Evolutionary conservation across 2,113 vertebrate species (phyloP), one percentile per base, ranked within the genome.

Genomic region (Colius striatus): DNA sequence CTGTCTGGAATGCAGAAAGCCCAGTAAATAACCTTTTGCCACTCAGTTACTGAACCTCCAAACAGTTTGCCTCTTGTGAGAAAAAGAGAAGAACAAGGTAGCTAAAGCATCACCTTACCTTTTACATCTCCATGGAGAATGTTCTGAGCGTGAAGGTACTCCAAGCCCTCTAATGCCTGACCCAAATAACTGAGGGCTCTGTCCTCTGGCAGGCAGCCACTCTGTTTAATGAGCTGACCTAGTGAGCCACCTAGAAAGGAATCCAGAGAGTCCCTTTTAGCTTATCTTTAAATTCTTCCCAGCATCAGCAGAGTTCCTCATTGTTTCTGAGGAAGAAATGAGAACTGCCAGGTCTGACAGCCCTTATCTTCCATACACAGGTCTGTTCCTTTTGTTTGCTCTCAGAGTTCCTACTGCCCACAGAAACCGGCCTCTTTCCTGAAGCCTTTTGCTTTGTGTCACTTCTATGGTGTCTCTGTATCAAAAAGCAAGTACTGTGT

Each of bases 101-200:
- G 26, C 34, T 58, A 26, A 72, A 60, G 43, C 8, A 53, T 45
- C 47, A 82, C 34, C 93, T 67, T 96, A 99, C 99, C 99, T 98
- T 99, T 99, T 71, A 99, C 97, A 54, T 99, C 99, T 47, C 99
- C 98, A 57, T 99, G 99, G 14, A 98, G 98, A 90, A 99, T 97
- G 66, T 97, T 98, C 66, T 97, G 98, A 80, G 97, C 98, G 16
- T 98, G 98, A 67, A 99, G 97, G 97, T 99, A 98, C 81, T 99
- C 98, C 88, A 99, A 97, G 3, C 98, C 99, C 53, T 98, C 98
- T 11, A 99, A 87, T 4, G 98, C 98, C 87, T 99, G 99, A 20
- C 96, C 97, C 84, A 98, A 96, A 96, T 99, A 99, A 95, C 99
- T 98, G 58, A 99, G 98, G 60, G 99, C 98, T 65, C 99, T 97